Evolutionary conservation across 2,888 invertebrate genomes (phyloP).

Genomic region (Nowickia ferox): DNA sequence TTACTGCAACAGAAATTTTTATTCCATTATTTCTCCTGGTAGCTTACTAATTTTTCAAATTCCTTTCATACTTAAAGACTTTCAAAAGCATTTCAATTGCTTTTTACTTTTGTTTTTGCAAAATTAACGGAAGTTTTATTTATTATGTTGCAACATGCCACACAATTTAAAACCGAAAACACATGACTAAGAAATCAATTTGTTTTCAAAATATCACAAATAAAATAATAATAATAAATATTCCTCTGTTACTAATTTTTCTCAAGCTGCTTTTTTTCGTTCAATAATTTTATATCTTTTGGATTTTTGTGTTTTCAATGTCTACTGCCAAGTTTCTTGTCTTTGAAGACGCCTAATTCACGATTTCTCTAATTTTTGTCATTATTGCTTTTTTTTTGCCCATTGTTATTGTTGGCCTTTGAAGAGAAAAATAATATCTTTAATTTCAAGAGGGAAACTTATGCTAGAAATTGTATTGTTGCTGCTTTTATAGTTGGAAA

Average conservation of each 20-base stretch:
- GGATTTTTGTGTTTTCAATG: constrained; percentile 26
- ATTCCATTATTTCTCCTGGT: background rate
- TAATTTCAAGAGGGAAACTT: constrained; percentile 45
- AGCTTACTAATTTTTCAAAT: constrained; percentile 4
- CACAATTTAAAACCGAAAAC: background rate
- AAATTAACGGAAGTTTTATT: constrained; percentile 37
- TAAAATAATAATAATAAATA: constrained; percentile 41
- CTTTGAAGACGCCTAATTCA: constrained; percentile 55
- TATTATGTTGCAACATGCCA: constrained; percentile 33
- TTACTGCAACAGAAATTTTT: background rate
- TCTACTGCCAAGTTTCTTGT: constrained; percentile 61
- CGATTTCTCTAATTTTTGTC: constrained; percentile 46
- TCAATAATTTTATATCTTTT: constrained; percentile 34
- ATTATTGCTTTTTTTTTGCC: constrained; percentile 10
- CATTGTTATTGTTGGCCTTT: constrained; percentile 61
- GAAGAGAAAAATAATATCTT: constrained; percentile 33
- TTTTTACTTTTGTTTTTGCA: background rate
- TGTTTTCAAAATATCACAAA: constrained; percentile 43
- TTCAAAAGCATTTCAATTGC: background rate
- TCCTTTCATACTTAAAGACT: background rate
- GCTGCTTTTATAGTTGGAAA: constrained; percentile 27
- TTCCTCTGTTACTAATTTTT: constrained; percentile 46
- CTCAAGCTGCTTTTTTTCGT: constrained; percentile 20
- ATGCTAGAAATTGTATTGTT: constrained; percentile 25
- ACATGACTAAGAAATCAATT: constrained; percentile 44